These are phyloP conservation scores for Phalacrocorax aristotelis DNA, from an alignment of 2,113 vertebrate genomes.

Conservation along the genomic window DNA sequence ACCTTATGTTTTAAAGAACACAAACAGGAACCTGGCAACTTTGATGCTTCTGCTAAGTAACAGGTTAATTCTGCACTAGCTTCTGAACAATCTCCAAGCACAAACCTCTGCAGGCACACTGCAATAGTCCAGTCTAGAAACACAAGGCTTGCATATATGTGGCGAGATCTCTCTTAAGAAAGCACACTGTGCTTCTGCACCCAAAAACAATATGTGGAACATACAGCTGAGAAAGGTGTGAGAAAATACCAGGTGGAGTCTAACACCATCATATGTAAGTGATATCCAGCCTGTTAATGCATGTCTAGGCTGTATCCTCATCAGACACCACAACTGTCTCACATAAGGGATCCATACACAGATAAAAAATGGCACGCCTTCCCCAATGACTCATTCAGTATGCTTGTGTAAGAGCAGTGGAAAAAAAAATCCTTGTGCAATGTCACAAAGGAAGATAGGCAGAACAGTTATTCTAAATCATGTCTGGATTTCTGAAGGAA, in stretches of 20 bases:
- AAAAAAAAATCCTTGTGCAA: neutral
- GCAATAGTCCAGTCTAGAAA: neutral
- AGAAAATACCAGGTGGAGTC: no score
- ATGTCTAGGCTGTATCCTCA: neutral
- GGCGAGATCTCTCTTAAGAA: neutral
- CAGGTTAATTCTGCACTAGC: neutral
- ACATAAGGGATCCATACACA: neutral
- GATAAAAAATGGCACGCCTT: neutral
- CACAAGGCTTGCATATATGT: rapidly evolving
- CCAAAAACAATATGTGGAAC: neutral
- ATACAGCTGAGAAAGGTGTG: neutral
- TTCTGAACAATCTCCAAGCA: neutral
- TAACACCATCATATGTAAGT: neutral
- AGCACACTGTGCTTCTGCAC: neutral
- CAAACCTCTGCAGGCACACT: neutral
- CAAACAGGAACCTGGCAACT: neutral
- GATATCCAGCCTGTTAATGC: neutral
- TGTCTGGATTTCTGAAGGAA: neutral
- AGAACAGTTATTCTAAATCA: neutral
- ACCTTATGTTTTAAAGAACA: neutral
- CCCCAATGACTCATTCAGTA: neutral
- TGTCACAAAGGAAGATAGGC: neutral
- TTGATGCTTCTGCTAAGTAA: neutral
- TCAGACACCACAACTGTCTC: neutral
- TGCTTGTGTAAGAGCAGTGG: neutral